phyloP scores from a whole-genome alignment of 2,888 invertebrate species.

The Hyles lineata region DNA sequence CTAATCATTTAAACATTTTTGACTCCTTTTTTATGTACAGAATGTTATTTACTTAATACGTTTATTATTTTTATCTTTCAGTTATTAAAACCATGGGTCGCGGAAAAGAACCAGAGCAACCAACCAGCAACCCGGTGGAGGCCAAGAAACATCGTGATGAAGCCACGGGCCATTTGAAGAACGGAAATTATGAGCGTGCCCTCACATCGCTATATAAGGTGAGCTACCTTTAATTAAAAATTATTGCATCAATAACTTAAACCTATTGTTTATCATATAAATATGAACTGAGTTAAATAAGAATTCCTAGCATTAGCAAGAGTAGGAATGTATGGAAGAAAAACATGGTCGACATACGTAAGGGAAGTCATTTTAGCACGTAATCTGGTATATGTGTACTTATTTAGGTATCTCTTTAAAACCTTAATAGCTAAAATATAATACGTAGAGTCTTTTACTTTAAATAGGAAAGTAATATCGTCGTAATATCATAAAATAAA shows the following conservation, averaged over 20 bases:
- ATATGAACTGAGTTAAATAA: too few relatives aligned
- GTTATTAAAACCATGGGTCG: constrained; percentile 65
- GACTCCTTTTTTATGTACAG: too few relatives aligned
- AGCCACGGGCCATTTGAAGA: constrained; percentile 90
- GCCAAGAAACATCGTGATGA: constrained; percentile 91
- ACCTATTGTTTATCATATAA: too few relatives aligned
- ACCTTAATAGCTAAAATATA: too few relatives aligned
- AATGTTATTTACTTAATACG: neutral
- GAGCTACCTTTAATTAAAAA: constrained; percentile 4
- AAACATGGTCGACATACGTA: too few relatives aligned
- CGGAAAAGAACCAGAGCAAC: constrained; percentile 71
- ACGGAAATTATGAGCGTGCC: constrained; percentile 89
- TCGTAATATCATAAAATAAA: neutral
- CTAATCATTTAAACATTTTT: too few relatives aligned
- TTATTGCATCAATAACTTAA: neutral
- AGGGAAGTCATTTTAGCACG: too few relatives aligned
- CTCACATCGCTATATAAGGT: constrained; percentile 89
- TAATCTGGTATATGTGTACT: too few relatives aligned
- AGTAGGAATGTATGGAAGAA: too few relatives aligned
- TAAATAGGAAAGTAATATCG: neutral
- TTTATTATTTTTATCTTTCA: constrained; percentile 4
- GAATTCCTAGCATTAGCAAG: too few relatives aligned
- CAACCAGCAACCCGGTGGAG: constrained; percentile 74
- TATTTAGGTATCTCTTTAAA: too few relatives aligned
- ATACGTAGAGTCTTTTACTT: too few relatives aligned